Evolutionary conservation across 2,113 vertebrate species (phyloP), one percentile per base, ranked within the genome.

Genomic region (Todiramphus saurophagus): DNA sequence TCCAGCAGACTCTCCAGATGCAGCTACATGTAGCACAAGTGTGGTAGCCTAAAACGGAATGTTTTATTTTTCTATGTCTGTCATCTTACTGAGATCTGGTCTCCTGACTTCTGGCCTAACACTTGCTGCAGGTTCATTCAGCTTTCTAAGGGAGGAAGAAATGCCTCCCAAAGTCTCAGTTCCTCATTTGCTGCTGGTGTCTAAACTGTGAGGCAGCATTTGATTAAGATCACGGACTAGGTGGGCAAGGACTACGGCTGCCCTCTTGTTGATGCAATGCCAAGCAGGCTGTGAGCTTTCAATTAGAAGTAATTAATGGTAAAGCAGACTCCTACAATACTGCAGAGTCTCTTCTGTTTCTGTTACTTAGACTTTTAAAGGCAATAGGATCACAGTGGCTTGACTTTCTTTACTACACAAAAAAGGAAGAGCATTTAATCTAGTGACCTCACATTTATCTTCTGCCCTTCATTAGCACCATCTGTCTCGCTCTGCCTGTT

Each of bases 261-360:
- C 78, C 46, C 56, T 79, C 55, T 16, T 37, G 74, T 63, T 95
- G 90, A 73, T 39, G 94, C 37, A 48, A 50, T 20, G 94, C 94
- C 90, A 83, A 25, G 82, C 3, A 0, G 67, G 31, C 92, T 84
- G 76, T 19, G 69, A 96, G 92, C 73, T 84, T 90, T 89, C 92
- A 90, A 20, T 87, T 53, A 83, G 48, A 92, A 25, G 83, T 94
- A 94, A 97, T 77, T 83, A 89, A 96, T 68, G 77, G 59, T 28
- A 48, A 77, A 90, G 88, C 90, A 77, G 86, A 51, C 90, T 96
- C 70, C 89, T 85, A 55, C 85, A 88, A 31, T 92, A 67, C 69
- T 90, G 79, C 81, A 76, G 62, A 69, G 75, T 53, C 68, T 51
- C 68, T 90, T 96, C 85, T 97, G 51, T 90, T 96, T 96, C 85